These are phyloP conservation scores for Sebastes steindachneri DNA, from an alignment of 2,797 vertebrate genomes.

Conservation along the genomic window DNA sequence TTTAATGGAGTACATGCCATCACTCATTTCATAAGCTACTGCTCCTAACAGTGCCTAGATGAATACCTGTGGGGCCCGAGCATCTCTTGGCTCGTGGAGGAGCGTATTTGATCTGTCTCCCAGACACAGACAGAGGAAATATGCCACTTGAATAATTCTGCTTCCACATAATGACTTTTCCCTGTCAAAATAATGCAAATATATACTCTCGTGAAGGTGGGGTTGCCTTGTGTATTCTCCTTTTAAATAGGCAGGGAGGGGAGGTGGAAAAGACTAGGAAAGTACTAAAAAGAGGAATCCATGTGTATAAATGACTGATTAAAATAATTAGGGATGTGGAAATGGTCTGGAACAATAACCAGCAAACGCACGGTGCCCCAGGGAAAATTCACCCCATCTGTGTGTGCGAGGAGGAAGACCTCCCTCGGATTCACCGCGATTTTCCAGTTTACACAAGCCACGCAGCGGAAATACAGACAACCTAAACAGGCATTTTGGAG, in stretches of 20 bases:
- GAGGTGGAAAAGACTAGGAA: constrained; percentile 1
- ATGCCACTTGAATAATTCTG: constrained; percentile 27
- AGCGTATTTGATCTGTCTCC: constrained; percentile 43
- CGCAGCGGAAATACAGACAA: constrained; percentile 43
- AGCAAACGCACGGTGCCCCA: constrained; percentile 67
- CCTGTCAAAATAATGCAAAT: constrained; percentile 39
- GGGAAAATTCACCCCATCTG: constrained; percentile 75
- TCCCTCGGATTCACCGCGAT: constrained; percentile 61
- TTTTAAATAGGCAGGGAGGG: background rate
- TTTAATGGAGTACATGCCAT: constrained; percentile 63
- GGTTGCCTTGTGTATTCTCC: constrained; percentile 7
- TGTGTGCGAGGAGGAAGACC: constrained; percentile 58
- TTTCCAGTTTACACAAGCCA: constrained; percentile 64
- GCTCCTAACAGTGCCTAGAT: constrained; percentile 33
- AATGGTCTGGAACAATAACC: constrained; percentile 81
- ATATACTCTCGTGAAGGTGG: constrained; percentile 11
- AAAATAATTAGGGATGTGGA: constrained; percentile 76
- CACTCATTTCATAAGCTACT: constrained; percentile 59
- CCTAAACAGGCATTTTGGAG: constrained; percentile 44
- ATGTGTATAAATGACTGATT: constrained; percentile 76
- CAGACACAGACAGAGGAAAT: constrained; percentile 19
- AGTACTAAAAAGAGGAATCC: constrained; percentile 56
- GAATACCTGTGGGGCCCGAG: constrained; percentile 52
- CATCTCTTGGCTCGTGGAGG: constrained; percentile 24
- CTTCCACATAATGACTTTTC: constrained; percentile 29